Evolutionary conservation across 2,888 invertebrate genomes (phyloP).

Genomic region (Coecobrya sp.): DNA sequence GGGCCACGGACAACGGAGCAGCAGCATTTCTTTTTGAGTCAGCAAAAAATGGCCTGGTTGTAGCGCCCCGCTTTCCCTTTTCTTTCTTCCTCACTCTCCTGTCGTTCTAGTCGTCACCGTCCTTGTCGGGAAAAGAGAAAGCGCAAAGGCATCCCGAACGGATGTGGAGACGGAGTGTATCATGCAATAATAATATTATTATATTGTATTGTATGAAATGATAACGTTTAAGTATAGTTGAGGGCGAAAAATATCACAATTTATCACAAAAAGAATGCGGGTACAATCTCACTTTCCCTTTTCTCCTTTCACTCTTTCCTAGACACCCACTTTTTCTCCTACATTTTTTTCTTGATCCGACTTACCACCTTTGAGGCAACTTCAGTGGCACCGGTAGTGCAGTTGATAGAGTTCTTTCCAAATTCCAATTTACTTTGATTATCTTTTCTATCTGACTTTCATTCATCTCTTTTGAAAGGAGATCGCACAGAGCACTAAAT

Average conservation of each 20-base stretch:
- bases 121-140: slow-evolving; percentile 18
- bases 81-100: background rate
- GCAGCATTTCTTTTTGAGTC: slow-evolving; percentile 57
- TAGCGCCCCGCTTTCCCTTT: background rate
- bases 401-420: slow-evolving; percentile 30
- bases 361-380: slow-evolving; percentile 11
- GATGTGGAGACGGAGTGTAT: slow-evolving; percentile 44
- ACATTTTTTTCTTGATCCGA: slow-evolving; percentile 15
- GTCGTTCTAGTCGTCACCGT: slow-evolving; percentile 18
- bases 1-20: background rate
- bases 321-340: slow-evolving; percentile 23
- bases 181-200: slow-evolving; percentile 29
- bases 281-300: slow-evolving; percentile 38
- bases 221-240: slow-evolving; percentile 4
- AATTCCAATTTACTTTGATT: slow-evolving; percentile 82
- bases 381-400: background rate
- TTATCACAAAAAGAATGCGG: slow-evolving; percentile 35
- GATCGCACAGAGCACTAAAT: slow-evolving; percentile 77
- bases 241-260: slow-evolving; percentile 36
- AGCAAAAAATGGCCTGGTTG: slow-evolving; percentile 22
- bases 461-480: slow-evolving; percentile 80
- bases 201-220: slow-evolving; percentile 19
- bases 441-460: slow-evolving; percentile 79
- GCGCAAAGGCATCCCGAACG: slow-evolving; percentile 5
- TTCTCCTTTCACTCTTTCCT: slow-evolving; percentile 27